Base-by-base conservation (phyloP, 2,113 vertebrate genomes). In the Dasypus novemcinctus region DNA sequence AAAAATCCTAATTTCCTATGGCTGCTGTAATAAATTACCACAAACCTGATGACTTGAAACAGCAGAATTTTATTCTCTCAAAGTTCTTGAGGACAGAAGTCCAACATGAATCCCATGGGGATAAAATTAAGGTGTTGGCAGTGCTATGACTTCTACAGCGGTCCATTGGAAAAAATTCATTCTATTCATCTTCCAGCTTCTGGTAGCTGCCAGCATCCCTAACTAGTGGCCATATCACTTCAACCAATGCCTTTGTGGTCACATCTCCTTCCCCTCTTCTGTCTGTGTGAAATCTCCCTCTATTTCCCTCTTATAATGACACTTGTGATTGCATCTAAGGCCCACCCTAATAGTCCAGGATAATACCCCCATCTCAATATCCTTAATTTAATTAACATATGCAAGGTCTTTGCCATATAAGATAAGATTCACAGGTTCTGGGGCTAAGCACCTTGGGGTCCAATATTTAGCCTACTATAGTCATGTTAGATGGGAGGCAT, bases 1-100 rank as follows among this genome's bases (percentile, higher is more conserved):
- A 75, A 95, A 90, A 79, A n/a, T n/a, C n/a, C n/a, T 82, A 20
- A 27, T 84, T 87, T 97, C 23, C 41, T 93, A 18, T 38, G 21
- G 49, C 4, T 87, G 41, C n/a, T n/a, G n/a, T n/a, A n/a, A n/a
- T n/a, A n/a, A n/a, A n/a, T n/a, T n/a, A n/a, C n/a, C n/a, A n/a
- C n/a, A n/a, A n/a, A n/a, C n/a, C n/a, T n/a, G n/a, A n/a, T n/a
- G n/a, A n/a, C n/a, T n/a, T n/a, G n/a, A 63, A 86, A 85, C 71
- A 82, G 41, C 27, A 78, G 49, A 36, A 83, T 84, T 29, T 66
- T 68, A 92, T 25, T 61, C n/a, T 85, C 20, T 78, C 54, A 29
- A 0, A 49, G 5, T 66, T 79, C 54, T 83, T 46, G 59, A 90
- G 23, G 63, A 29, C 75, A 38, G 29, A 72, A 82, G 14, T 52